Evolutionary conservation across 2,113 vertebrate species (phyloP).

Genomic region (Hiodon tergisus): DNA sequence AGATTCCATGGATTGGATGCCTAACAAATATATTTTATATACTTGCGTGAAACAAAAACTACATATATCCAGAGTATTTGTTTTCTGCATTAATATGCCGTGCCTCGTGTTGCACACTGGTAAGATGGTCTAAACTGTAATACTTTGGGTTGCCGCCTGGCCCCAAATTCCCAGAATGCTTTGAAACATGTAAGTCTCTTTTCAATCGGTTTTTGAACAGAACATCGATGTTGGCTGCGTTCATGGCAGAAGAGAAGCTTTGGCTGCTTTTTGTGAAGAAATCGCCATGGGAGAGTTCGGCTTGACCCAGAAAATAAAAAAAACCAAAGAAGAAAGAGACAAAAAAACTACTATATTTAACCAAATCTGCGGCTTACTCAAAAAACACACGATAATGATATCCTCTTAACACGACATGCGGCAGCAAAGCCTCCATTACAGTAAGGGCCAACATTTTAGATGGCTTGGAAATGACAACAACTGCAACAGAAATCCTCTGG

Average conservation of each 20-base stretch:
- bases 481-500: conserved; percentile 27
- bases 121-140: conserved; percentile 61
- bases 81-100: neutral
- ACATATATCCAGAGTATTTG: neutral
- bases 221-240: conserved; percentile 66
- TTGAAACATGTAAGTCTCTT: conserved; percentile 73
- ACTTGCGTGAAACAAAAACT: no score
- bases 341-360: conserved; percentile 65
- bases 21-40: neutral
- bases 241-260: conserved; percentile 61
- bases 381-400: conserved; percentile 69
- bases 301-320: conserved; percentile 65
- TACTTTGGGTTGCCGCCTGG: conserved; percentile 62
- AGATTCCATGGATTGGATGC: no score
- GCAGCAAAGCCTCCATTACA: conserved; percentile 52
- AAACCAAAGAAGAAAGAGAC: conserved; percentile 11
- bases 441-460: conserved; percentile 53
- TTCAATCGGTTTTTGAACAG: conserved; percentile 67
- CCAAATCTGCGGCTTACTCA: conserved; percentile 70
- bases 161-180: conserved; percentile 70
- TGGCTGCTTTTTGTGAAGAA: conserved; percentile 62
- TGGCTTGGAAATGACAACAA: conserved; percentile 47
- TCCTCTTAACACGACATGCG: conserved; percentile 64
- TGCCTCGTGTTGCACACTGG: conserved; percentile 39
- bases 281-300: conserved; percentile 61